Evolutionary conservation across 2,113 vertebrate genomes (phyloP).

Genomic region (Poeciliopsis prolifica): DNA sequence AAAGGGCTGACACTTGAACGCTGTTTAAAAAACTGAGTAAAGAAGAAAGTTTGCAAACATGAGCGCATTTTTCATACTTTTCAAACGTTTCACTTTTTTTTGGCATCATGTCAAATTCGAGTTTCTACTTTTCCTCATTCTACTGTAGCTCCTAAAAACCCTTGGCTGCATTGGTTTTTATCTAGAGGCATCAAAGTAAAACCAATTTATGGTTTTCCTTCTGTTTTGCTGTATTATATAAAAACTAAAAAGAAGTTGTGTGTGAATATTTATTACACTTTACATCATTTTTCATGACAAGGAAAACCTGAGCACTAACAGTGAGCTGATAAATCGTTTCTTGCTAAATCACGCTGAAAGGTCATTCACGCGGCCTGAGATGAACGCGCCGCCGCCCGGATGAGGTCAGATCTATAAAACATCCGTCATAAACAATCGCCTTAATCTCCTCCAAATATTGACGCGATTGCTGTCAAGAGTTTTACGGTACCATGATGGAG

Average conservation of each 20-base stretch:
- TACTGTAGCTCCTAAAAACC: too few species aligned
- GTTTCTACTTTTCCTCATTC: too few species aligned
- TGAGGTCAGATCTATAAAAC: neutral
- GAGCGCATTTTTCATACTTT: too few species aligned
- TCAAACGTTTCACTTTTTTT: too few species aligned
- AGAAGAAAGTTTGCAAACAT: too few species aligned
- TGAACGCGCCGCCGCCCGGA: neutral
- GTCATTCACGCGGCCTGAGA: neutral
- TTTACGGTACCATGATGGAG: conserved; percentile 18
- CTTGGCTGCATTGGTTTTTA: too few species aligned
- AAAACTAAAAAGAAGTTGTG: neutral
- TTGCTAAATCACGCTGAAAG: neutral
- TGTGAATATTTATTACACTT: neutral
- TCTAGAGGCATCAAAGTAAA: too few species aligned
- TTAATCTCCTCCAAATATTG: conserved; percentile 49
- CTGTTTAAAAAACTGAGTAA: too few species aligned
- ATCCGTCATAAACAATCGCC: conserved; percentile 14
- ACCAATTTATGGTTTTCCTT: too few species aligned
- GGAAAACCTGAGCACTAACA: neutral
- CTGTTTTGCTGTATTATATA: neutral
- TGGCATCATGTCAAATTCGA: too few species aligned
- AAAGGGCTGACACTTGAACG: too few species aligned
- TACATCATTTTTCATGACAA: neutral
- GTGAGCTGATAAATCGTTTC: too few species aligned
- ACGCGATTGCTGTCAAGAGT: conserved; percentile 16